phyloP scores from a whole-genome alignment of 92 coral and sea anemone genomes.

The Palythoa grandis region DNA sequence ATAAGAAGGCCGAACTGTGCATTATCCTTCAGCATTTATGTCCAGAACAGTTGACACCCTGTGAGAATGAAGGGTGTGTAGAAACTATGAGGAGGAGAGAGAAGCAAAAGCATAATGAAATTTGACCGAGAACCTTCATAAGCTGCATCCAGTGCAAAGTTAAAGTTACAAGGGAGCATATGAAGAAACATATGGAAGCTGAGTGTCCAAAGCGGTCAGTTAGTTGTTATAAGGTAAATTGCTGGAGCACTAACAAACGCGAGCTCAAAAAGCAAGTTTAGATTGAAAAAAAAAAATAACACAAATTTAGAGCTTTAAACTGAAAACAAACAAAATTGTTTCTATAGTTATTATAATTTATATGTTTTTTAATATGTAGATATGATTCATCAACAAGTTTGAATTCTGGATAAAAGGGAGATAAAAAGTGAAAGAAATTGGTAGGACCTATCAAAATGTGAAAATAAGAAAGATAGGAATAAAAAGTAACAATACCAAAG shows the following conservation, averaged over 20 bases:
- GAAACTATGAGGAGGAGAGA: not conserved
- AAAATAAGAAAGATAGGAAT: not conserved
- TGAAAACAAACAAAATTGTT: no score
- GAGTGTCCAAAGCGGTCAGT: constrained; percentile 22
- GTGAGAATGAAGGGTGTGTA: constrained; percentile 19
- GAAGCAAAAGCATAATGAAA: constrained; percentile 13
- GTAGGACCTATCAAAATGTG: not conserved
- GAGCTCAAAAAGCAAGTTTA: not conserved
- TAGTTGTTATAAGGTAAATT: constrained; percentile 10
- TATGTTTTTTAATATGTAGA: not conserved
- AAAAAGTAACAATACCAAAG: not conserved
- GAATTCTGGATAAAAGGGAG: not conserved
- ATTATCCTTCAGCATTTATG: constrained; percentile 2
- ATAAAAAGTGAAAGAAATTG: not conserved
- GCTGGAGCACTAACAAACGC: not conserved
- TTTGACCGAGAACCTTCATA: constrained; percentile 17
- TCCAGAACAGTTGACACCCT: constrained; percentile 12
- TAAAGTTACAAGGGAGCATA: not conserved
- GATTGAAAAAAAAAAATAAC: not conserved
- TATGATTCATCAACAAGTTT: not conserved
- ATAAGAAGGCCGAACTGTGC: constrained; percentile 2
- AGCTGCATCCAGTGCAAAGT: constrained; percentile 4
- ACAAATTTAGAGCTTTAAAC: no score
- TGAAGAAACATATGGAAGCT: not conserved
- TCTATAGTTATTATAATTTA: no score